Conservation (phyloP, 2,113 vertebrate genomes). For the Aptenodytes forsteri region DNA sequence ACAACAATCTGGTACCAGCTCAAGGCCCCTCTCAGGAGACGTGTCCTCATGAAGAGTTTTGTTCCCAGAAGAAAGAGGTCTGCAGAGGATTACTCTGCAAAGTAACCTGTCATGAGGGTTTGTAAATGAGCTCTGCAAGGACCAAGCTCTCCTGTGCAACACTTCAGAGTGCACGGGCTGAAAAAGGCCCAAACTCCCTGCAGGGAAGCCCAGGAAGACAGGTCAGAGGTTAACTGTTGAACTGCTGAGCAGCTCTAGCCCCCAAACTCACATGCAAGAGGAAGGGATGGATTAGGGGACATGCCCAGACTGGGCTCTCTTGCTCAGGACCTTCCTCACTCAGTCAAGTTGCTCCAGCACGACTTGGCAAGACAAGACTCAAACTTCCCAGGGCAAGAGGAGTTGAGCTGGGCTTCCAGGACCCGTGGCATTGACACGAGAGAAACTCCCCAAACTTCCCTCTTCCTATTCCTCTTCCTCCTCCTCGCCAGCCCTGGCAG, state of each 20-base stretch:
- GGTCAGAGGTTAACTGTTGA: not conserved
- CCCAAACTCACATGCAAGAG: fast-evolving
- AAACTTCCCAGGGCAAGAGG: not conserved
- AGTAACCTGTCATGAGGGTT: not conserved
- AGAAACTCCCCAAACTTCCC: not conserved
- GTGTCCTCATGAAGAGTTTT: not conserved
- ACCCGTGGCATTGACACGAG: not conserved
- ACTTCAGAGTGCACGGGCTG: not conserved
- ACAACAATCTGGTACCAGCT: not conserved
- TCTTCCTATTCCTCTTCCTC: not conserved
- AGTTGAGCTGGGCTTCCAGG: not conserved
- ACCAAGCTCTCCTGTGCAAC: not conserved
- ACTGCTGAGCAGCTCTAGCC: not conserved
- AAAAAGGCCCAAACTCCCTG: constrained; percentile 3
- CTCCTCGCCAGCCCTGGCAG: not conserved
- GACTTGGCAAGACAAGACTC: not conserved
- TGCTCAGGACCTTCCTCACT: not conserved
- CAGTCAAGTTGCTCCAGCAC: not conserved
- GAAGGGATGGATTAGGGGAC: not conserved
- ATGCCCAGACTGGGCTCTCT: not conserved
- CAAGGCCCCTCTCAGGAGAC: not conserved
- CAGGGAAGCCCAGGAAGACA: not conserved
- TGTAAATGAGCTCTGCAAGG: constrained; percentile 12
- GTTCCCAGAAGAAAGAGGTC: not conserved
- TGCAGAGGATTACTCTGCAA: not conserved